phyloP scores from a whole-genome alignment of 2,113 vertebrate species.

The Mirza zaza region DNA sequence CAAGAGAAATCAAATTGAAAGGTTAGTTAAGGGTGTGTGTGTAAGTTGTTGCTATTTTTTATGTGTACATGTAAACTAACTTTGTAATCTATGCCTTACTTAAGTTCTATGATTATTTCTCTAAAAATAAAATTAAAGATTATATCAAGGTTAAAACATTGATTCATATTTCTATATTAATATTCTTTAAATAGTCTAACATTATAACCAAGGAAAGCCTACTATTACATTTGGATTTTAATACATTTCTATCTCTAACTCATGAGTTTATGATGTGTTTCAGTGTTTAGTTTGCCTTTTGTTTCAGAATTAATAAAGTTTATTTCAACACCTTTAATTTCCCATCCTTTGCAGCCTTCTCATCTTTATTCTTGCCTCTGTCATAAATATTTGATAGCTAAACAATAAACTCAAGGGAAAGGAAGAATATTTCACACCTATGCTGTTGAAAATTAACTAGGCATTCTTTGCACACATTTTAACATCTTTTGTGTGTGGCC shows the following conservation, averaged over 20 bases:
- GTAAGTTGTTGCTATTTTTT: not conserved
- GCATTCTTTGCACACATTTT: not conserved
- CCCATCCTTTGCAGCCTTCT: not conserved
- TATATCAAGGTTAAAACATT: not conserved
- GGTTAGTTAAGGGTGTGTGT: not conserved
- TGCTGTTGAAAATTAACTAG: slow-evolving; percentile 39
- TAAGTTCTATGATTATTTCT: not conserved
- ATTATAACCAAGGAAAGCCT: not conserved
- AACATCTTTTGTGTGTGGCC: not conserved
- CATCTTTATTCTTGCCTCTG: not conserved
- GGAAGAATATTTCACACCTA: slow-evolving; percentile 36
- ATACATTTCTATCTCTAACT: not conserved
- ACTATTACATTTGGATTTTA: not conserved
- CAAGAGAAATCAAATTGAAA: not conserved
- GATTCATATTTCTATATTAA: not conserved
- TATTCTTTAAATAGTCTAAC: not conserved
- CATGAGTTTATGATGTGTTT: not conserved
- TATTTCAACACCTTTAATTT: slow-evolving; percentile 12
- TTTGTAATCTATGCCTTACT: not conserved
- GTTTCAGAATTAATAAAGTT: slow-evolving; percentile 32
- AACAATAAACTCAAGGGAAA: not conserved
- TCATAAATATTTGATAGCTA: slow-evolving; percentile 44
- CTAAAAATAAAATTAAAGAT: not conserved
- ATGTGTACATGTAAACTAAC: not conserved
- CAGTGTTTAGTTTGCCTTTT: not conserved